phyloP scores from a whole-genome alignment of 2,797 vertebrate species.

The Molothrus ater region DNA sequence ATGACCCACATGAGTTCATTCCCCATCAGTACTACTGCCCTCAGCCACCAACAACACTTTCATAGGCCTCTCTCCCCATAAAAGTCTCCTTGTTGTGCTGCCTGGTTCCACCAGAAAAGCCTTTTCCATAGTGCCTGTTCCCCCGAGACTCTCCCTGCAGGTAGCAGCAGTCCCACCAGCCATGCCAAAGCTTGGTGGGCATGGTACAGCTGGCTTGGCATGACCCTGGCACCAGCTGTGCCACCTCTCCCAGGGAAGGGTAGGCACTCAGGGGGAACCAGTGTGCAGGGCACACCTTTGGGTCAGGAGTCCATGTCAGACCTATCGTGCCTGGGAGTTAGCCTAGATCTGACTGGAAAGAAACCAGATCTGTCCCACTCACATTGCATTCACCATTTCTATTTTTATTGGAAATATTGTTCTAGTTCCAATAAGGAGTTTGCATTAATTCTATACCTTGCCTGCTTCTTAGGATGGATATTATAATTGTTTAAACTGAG shows the following conservation, averaged over 20 bases:
- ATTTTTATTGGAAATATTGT: background rate
- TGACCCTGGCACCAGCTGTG: background rate
- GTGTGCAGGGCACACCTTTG: fast-evolving
- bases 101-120: background rate
- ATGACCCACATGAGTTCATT: background rate
- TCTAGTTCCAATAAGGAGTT: background rate
- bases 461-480: background rate
- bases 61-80: background rate
- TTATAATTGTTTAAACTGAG: background rate
- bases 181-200: background rate
- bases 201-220: background rate
- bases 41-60: background rate
- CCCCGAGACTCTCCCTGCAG: background rate
- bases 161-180: background rate
- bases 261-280: fast-evolving
- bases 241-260: background rate
- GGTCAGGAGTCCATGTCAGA: background rate
- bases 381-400: background rate
- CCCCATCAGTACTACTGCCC: background rate
- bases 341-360: background rate
- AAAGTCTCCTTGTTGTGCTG: background rate
- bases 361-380: background rate
- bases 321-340: background rate
- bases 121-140: background rate
- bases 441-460: background rate